Conservation (phyloP, 2,888 invertebrate species). For the Drosophila lutescens region DNA sequence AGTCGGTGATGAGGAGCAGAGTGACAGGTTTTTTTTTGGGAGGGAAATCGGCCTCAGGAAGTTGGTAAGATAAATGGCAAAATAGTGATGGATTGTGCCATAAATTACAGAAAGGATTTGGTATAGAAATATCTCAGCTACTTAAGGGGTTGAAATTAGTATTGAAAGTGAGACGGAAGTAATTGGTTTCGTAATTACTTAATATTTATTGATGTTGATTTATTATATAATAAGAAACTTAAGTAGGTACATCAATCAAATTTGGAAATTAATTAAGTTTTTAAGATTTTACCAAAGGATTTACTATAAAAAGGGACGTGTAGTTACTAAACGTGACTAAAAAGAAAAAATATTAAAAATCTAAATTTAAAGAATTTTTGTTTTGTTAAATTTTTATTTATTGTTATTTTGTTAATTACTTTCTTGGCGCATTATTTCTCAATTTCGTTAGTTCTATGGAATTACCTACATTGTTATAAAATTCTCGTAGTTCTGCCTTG, state of each 20-base stretch:
- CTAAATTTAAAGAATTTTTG: too few relatives aligned
- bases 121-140: too few relatives aligned
- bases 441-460: neutral
- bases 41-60: neutral
- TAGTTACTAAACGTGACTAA: too few relatives aligned
- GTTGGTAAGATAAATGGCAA: slow-evolving; percentile 25
- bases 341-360: too few relatives aligned
- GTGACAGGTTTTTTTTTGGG: slow-evolving; percentile 4
- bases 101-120: neutral
- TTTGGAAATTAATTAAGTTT: too few relatives aligned
- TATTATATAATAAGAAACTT: neutral
- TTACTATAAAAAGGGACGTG: too few relatives aligned
- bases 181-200: neutral
- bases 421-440: too few relatives aligned
- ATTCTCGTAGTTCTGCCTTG: neutral
- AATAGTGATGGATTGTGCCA: slow-evolving; percentile 33
- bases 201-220: neutral
- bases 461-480: neutral
- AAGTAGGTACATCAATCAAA: too few relatives aligned
- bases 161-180: neutral
- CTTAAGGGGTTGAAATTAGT: neutral
- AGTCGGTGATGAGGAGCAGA: slow-evolving; percentile 23
- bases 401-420: too few relatives aligned
- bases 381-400: too few relatives aligned
- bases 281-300: too few relatives aligned